These are phyloP conservation scores for Aphis gossypii DNA, from an alignment of 1,140 invertebrate genomes.

Conservation along the genomic window DNA sequence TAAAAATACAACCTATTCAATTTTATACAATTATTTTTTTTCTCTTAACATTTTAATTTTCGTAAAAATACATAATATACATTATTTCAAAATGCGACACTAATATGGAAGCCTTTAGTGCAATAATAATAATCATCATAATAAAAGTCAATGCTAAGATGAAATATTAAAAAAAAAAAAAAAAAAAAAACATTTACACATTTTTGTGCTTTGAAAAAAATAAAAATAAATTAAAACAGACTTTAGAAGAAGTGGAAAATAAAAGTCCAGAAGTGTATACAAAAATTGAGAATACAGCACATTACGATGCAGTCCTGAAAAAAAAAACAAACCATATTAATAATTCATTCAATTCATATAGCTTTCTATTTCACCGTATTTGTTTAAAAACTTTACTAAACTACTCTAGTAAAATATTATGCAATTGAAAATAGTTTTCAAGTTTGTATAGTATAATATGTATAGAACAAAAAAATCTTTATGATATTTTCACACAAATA, in stretches of 20 bases:
- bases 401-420: slow-evolving; percentile 19
- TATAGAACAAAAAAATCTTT: not conserved
- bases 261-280: not conserved
- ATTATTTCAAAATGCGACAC: not conserved
- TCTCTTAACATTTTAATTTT: not conserved
- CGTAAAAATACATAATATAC: slow-evolving; percentile 17
- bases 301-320: slow-evolving; percentile 55
- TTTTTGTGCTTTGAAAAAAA: slow-evolving; percentile 22
- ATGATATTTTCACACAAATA: not conserved
- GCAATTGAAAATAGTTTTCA: not conserved
- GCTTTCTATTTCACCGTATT: not conserved
- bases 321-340: slow-evolving; percentile 27
- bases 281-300: slow-evolving; percentile 36
- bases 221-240: slow-evolving; percentile 47
- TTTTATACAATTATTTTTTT: not conserved
- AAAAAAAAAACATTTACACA: slow-evolving; percentile 34
- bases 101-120: slow-evolving; percentile 38
- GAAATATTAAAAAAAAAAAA: slow-evolving; percentile 23
- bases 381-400: not conserved
- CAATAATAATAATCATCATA: slow-evolving; percentile 30
- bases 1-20: slow-evolving; percentile 53
- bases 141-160: not conserved
- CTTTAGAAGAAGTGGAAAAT: slow-evolving; percentile 40
- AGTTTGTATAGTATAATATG: not conserved
- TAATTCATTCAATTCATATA: not conserved